Percentiles rank a stretch among this genome's conserved stretches.
These are phyloP conservation scores for Drosophila paulistorum DNA, from an alignment of 1,140 invertebrate genomes.

Conservation along the genomic window DNA sequence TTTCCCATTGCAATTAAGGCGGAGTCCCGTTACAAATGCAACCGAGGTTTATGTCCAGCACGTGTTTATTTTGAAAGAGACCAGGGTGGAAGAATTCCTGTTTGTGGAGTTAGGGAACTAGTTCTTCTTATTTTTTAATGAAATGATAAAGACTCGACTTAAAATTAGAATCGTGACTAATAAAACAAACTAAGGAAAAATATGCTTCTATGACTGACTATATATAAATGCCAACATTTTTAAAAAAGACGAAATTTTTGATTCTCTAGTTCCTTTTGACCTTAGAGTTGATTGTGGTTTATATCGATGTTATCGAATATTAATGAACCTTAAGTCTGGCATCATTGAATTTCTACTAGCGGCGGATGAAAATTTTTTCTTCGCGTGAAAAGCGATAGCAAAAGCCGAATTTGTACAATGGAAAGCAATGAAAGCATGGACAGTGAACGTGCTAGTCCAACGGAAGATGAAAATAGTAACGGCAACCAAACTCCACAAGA, in stretches of 20 bases:
- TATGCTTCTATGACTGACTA: too few relatives aligned
- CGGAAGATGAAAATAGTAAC: slow-evolving; percentile 13
- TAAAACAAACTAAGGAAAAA: too few relatives aligned
- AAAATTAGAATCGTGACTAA: too few relatives aligned
- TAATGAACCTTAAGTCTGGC: neutral
- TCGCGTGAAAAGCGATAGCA: slow-evolving; percentile 40
- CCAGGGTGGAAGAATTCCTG: neutral
- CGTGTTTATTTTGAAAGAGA: slow-evolving; percentile 38
- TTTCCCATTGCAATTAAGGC: slow-evolving; percentile 80
- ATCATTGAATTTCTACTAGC: slow-evolving; percentile 42
- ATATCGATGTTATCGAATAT: neutral
- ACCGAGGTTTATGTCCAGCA: slow-evolving; percentile 10
- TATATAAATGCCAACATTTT: neutral
- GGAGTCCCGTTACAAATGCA: neutral
- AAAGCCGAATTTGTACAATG: slow-evolving; percentile 46
- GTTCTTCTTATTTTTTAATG: neutral
- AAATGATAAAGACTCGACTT: neutral
- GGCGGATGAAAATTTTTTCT: slow-evolving; percentile 49
- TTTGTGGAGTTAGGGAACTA: neutral
- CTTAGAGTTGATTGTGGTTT: neutral
- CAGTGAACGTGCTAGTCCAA: slow-evolving; percentile 47
- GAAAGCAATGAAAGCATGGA: slow-evolving; percentile 71
- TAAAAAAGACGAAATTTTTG: too few relatives aligned
- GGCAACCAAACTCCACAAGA: slow-evolving; percentile 40
- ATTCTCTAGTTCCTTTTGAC: neutral